phyloP scores from a whole-genome alignment of 1,140 invertebrate genomes.

The Rhysida immarginata region DNA sequence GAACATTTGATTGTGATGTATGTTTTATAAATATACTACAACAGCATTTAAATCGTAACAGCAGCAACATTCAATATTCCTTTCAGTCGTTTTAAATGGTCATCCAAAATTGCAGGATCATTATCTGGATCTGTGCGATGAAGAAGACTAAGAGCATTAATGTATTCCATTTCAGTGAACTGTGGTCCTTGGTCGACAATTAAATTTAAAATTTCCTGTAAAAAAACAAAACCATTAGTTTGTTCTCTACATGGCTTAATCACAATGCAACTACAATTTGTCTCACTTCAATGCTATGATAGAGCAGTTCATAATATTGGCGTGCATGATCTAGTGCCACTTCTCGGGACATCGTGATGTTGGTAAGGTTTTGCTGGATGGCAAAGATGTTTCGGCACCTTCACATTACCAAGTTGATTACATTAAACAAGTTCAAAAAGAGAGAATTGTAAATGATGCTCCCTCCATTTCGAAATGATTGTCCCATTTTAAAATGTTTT shows the following conservation, averaged over 20 bases:
- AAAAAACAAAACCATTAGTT: constrained; percentile 17
- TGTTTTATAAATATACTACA: too few species aligned
- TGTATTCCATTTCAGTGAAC: constrained; percentile 71
- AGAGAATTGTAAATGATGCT: too few species aligned
- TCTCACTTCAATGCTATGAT: constrained; percentile 59
- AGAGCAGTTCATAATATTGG: constrained; percentile 76
- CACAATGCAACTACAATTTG: too few species aligned
- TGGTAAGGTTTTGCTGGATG: constrained; percentile 67
- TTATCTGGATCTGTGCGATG: constrained; percentile 39
- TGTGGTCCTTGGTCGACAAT: constrained; percentile 64
- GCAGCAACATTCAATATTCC: constrained; percentile 50
- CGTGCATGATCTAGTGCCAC: constrained; percentile 71
- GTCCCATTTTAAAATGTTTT: too few species aligned
- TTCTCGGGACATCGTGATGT: constrained; percentile 67
- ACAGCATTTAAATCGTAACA: constrained; percentile 36
- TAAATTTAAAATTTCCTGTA: constrained; percentile 63
- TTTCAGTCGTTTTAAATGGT: constrained; percentile 41
- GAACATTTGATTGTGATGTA: too few species aligned
- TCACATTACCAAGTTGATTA: too few species aligned
- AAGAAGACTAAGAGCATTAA: constrained; percentile 62
- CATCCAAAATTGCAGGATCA: constrained; percentile 29
- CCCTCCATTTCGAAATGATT: too few species aligned
- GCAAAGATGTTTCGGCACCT: constrained; percentile 67
- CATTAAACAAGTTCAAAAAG: too few species aligned
- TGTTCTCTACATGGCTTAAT: too few species aligned